phyloP scores from a whole-genome alignment of 2,113 vertebrate species.

The Mus pahari region DNA sequence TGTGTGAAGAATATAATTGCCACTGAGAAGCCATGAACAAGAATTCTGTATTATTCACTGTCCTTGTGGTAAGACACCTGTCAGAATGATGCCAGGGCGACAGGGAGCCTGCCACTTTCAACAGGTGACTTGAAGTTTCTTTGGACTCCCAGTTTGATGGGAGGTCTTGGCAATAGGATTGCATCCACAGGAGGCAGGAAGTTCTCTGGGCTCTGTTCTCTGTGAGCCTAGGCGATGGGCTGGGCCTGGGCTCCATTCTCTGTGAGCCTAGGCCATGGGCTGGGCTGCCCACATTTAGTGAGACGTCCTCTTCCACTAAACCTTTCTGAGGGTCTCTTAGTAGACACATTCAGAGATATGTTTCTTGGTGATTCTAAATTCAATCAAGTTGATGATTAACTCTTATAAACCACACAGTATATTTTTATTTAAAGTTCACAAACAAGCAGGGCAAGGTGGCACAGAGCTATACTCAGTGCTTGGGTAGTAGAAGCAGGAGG shows the following conservation, averaged over 20 bases:
- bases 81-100: not conserved
- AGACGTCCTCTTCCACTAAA: not conserved
- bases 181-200: not conserved
- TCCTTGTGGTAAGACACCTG: not conserved
- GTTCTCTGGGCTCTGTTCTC: not conserved
- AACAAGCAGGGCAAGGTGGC: not conserved
- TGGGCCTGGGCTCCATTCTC: too few species aligned
- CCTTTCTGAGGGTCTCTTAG: not conserved
- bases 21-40: not conserved
- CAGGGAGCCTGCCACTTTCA: not conserved
- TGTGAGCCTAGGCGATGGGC: not conserved
- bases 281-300: not conserved
- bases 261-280: not conserved
- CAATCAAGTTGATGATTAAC: not conserved
- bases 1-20: not conserved
- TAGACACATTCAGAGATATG: not conserved
- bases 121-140: not conserved
- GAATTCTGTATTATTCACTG: not conserved
- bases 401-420: not conserved
- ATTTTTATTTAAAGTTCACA: constrained; percentile 62
- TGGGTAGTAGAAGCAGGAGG: not conserved
- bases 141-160: not conserved
- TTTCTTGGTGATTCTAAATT: not conserved
- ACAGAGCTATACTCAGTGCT: not conserved
- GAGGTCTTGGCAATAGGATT: not conserved